Evolutionary conservation across 2,113 vertebrate species (phyloP).

Genomic region (Podocnemis expansa): DNA sequence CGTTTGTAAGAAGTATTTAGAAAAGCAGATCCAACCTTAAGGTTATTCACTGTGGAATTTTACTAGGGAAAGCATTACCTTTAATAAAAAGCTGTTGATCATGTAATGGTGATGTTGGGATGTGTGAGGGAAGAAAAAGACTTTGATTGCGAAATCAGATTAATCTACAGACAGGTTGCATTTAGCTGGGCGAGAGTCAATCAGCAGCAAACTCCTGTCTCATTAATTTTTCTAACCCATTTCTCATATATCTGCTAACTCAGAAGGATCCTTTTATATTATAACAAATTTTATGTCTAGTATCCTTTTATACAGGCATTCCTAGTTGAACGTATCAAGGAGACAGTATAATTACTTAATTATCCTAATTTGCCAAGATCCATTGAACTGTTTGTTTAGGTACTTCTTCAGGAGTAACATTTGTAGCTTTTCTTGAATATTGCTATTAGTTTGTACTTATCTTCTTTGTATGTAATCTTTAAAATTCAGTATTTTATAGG

Average conservation of each 20-base stretch:
- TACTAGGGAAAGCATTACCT: slow-evolving; percentile 48
- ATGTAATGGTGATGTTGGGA: slow-evolving; percentile 62
- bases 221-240: slow-evolving; percentile 53
- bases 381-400: slow-evolving; percentile 22
- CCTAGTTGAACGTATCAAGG: slow-evolving; percentile 13
- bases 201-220: slow-evolving; percentile 74
- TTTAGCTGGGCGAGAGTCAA: too few relatives aligned
- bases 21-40: slow-evolving; percentile 67
- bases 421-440: slow-evolving; percentile 1
- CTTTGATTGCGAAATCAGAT: slow-evolving; percentile 79
- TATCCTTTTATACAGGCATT: slow-evolving; percentile 35
- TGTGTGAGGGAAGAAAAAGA: slow-evolving; percentile 58
- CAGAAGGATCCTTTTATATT: slow-evolving; percentile 47
- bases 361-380: slow-evolving; percentile 63
- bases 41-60: slow-evolving; percentile 59
- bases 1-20: slow-evolving; percentile 72
- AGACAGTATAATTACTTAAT: slow-evolving; percentile 55
- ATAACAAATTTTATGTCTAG: slow-evolving; percentile 22
- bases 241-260: slow-evolving; percentile 47
- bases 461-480: slow-evolving; percentile 9
- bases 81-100: slow-evolving; percentile 82
- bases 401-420: slow-evolving; percentile 9
- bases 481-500: not conserved
- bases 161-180: slow-evolving; percentile 79
- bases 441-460: not conserved